phyloP scores from a whole-genome alignment of 2,888 invertebrate genomes.

The Euphydryas editha region DNA sequence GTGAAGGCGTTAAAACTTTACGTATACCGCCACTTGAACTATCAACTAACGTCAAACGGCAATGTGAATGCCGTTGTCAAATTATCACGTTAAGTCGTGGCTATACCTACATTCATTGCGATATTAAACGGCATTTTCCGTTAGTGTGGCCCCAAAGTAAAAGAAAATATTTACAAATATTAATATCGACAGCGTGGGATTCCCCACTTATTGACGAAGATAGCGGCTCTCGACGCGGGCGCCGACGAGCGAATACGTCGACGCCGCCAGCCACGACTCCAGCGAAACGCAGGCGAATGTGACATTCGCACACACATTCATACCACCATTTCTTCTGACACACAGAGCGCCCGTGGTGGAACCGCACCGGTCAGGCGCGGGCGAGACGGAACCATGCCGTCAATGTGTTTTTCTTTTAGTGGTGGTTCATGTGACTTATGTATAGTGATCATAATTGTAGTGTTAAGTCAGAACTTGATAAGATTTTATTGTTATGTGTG shows the following conservation, averaged over 20 bases:
- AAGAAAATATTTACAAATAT: too few species aligned
- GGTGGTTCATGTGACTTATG: conserved; percentile 5
- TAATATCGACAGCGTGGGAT: conserved; percentile 62
- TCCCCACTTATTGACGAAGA: conserved; percentile 70
- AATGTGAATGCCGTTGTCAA: too few species aligned
- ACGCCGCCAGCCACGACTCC: conserved; percentile 72
- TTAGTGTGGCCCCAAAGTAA: too few species aligned
- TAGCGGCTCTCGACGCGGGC: conserved; percentile 62
- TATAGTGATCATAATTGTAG: neutral
- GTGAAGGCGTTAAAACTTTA: too few species aligned
- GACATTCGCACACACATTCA: conserved; percentile 60
- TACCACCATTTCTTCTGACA: conserved; percentile 72
- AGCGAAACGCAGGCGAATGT: conserved; percentile 71
- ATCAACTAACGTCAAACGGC: too few species aligned
- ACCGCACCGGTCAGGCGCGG: conserved; percentile 30
- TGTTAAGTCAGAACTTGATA: neutral
- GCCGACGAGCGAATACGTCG: conserved; percentile 68
- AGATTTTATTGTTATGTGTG: neutral
- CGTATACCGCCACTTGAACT: too few species aligned
- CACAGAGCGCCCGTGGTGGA: conserved; percentile 44
- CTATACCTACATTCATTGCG: too few species aligned
- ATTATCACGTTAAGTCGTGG: too few species aligned
- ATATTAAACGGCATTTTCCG: too few species aligned
- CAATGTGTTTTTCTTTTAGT: conserved; percentile 41
- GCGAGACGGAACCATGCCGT: conserved; percentile 46